phyloP scores from a whole-genome alignment of 2,888 invertebrate genomes.

The Aspidiotus destructor region DNA sequence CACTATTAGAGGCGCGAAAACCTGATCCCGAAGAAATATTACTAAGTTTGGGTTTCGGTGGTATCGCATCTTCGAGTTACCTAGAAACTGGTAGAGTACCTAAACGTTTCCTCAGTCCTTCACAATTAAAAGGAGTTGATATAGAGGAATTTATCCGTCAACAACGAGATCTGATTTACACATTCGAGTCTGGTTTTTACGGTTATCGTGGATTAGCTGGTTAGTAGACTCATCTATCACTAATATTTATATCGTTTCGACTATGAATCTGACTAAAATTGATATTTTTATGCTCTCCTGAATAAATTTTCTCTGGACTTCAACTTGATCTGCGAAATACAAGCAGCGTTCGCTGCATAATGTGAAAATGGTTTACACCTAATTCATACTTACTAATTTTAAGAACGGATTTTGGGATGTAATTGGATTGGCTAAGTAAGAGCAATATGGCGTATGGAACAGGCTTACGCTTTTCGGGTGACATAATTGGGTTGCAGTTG shows the following conservation, averaged over 20 bases:
- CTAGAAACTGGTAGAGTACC: slow-evolving; percentile 64
- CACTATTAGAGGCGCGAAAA: slow-evolving; percentile 68
- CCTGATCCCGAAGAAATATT: slow-evolving; percentile 84
- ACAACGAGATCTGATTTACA: slow-evolving; percentile 60
- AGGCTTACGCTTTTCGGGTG: too few relatives aligned
- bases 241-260: background rate
- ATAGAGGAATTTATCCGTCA: slow-evolving; percentile 64
- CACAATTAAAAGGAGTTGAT: slow-evolving; percentile 65
- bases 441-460: too few relatives aligned
- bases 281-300: too few relatives aligned
- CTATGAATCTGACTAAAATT: background rate
- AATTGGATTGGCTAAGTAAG: too few relatives aligned
- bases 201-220: slow-evolving; percentile 69
- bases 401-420: too few relatives aligned
- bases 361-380: too few relatives aligned
- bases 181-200: slow-evolving; percentile 64
- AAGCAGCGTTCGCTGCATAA: too few relatives aligned
- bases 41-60: slow-evolving; percentile 66
- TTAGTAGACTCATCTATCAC: slow-evolving; percentile 39
- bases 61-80: slow-evolving; percentile 33
- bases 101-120: slow-evolving; percentile 68
- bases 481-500: too few relatives aligned
- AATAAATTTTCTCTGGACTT: background rate
- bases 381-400: too few relatives aligned
- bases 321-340: background rate